These are phyloP conservation scores for Lepeophtheirus salmonis DNA, from an alignment of 1,140 invertebrate species.

Conservation along the genomic window DNA sequence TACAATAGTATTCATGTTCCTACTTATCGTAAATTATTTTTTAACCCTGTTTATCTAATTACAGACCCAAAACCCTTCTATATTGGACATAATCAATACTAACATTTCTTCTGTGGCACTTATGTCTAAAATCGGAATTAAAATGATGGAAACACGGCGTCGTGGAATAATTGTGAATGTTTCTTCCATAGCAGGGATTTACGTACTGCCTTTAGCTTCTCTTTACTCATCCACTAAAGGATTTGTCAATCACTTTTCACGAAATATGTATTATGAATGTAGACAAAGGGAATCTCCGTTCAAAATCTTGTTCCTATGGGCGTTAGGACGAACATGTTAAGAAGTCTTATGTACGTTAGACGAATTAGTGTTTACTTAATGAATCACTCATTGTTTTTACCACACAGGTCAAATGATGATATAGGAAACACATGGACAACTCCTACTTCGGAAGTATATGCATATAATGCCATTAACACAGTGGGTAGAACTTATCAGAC, in stretches of 20 bases:
- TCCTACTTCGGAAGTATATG: neutral
- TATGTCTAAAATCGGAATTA: constrained; percentile 33
- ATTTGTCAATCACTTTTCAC: constrained; percentile 29
- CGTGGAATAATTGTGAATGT: constrained; percentile 33
- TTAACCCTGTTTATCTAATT: too few relatives aligned
- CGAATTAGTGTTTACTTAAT: too few relatives aligned
- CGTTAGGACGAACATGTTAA: constrained; percentile 29
- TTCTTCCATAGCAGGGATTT: constrained; percentile 29
- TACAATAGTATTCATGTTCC: too few relatives aligned
- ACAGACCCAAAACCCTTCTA: constrained; percentile 20
- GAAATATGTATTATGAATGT: constrained; percentile 32
- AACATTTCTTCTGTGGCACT: constrained; percentile 33
- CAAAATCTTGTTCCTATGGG: constrained; percentile 35
- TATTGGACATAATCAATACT: constrained; percentile 27
- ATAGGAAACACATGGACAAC: neutral
- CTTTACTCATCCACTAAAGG: constrained; percentile 35
- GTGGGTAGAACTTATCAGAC: neutral
- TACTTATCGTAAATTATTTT: too few relatives aligned
- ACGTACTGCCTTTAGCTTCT: constrained; percentile 33
- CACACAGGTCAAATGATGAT: too few relatives aligned
- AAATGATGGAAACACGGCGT: constrained; percentile 29
- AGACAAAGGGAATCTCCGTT: constrained; percentile 29
- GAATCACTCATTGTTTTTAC: too few relatives aligned
- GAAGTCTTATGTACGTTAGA: too few relatives aligned
- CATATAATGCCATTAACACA: neutral